Evolutionary conservation across 2,888 invertebrate species (phyloP), one percentile per base, ranked within the genome.

Genomic region (Hirtodrosophila confusa): DNA sequence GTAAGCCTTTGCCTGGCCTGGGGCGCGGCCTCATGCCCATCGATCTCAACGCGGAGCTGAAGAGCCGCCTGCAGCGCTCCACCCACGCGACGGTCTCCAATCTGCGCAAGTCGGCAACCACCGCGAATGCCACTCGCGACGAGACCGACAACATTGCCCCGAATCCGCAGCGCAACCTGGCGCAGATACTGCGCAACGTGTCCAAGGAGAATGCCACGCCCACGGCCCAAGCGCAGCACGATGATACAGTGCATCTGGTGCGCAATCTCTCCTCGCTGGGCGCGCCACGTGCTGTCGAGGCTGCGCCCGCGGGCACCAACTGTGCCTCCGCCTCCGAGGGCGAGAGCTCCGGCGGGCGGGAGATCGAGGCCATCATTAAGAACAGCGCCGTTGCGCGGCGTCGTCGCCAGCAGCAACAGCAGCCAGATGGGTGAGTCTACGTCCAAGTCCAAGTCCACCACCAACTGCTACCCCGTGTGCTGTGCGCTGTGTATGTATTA

Each of bases 281-380:
- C 1, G 77, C 80, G 17, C 66, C 89, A 3, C 75, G 80, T 8
- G 37, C 10, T 3, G 6, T 35, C 8, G 53, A 39, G 5, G 53
- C 35, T 2, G 41, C 54, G 2, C 56, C 45, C 4, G 47, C 33
- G 1, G 58, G 47, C 33, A 65, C 57, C 8, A 71, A 67, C 23
- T 79, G 60, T 43, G 88, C 90, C 11, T 91, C 91, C 2, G 91
- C 92, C 2, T 92, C 92, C 10, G 92, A 92, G 62, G 92, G 92
- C 36, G 92, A 92, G 75, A 92, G 92, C 65, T 92, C 92, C 3
- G 92, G 92, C 12, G 92, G 92, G 10, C 90, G 92, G 5, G 92
- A 93, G 78, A 91, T 92, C 56, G 90, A 91, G 44, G 90, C 91
- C 45, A 92, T 92, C 40, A 92, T 94, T 68, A 92, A 92, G 71